Percentiles rank a stretch among this genome's conserved stretches.
These are phyloP conservation scores for Pomatorhinus ruficollis DNA, from an alignment of 2,113 vertebrate species.

Conservation along the genomic window DNA sequence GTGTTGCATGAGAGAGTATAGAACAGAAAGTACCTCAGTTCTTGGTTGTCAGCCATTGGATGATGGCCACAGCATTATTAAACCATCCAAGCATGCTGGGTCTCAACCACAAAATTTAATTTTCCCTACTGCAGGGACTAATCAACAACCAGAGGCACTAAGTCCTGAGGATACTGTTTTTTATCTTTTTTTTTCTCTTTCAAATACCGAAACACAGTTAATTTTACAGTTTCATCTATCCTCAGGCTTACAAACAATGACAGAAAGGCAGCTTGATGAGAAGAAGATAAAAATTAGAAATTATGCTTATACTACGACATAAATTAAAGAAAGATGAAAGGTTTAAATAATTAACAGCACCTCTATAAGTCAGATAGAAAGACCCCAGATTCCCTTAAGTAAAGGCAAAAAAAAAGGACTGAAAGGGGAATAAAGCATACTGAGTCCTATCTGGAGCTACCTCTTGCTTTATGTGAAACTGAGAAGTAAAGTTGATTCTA, in stretches of 20 bases:
- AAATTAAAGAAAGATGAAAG: constrained; percentile 77
- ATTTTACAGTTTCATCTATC: constrained; percentile 81
- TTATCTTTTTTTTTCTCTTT: constrained; percentile 66
- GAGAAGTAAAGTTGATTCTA: neutral
- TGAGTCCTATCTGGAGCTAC: neutral
- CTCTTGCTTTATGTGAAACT: neutral
- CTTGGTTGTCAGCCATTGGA: constrained; percentile 89
- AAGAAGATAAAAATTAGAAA: constrained; percentile 76
- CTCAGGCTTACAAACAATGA: constrained; percentile 76
- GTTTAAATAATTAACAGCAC: constrained; percentile 40
- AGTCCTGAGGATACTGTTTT: constrained; percentile 74
- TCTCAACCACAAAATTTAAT: constrained; percentile 85
- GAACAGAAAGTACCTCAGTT: constrained; percentile 83
- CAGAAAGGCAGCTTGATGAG: constrained; percentile 76
- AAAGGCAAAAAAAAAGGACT: neutral
- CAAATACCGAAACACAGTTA: constrained; percentile 70
- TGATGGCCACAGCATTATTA: constrained; percentile 91
- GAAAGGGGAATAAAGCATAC: neutral
- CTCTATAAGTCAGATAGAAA: constrained; percentile 32
- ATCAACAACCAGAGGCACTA: constrained; percentile 77
- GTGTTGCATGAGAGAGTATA: constrained; percentile 85
- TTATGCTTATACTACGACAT: constrained; percentile 67
- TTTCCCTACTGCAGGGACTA: constrained; percentile 81
- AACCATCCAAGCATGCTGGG: constrained; percentile 87
- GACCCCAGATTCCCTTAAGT: neutral